phyloP scores from a whole-genome alignment of 2,113 vertebrate species.

The Dicerorhinus sumatrensis region DNA sequence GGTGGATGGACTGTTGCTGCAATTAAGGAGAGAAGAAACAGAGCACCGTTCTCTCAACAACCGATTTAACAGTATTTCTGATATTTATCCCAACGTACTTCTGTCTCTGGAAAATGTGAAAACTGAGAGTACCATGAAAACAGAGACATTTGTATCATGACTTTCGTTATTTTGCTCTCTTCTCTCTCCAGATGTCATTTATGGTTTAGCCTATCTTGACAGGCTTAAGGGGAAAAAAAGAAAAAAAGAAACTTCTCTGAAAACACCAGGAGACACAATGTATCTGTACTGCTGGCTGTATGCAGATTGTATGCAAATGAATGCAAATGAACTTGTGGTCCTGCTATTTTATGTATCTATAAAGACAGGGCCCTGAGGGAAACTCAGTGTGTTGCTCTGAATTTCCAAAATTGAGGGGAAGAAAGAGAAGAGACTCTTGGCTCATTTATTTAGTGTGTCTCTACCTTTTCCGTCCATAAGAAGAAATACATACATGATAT shows the following conservation, averaged over 20 bases:
- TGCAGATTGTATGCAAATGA: slow-evolving; percentile 48
- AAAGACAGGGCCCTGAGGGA: slow-evolving; percentile 26
- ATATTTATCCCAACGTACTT: neutral
- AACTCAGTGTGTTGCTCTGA: neutral
- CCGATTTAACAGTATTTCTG: neutral
- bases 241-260: neutral
- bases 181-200: slow-evolving; percentile 32
- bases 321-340: slow-evolving; percentile 15
- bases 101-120: slow-evolving; percentile 10
- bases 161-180: slow-evolving; percentile 27
- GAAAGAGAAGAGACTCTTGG: neutral
- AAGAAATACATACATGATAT: neutral
- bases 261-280: slow-evolving; percentile 9
- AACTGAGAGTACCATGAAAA: neutral
- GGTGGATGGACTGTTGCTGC: neutral
- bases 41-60: neutral
- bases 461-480: neutral
- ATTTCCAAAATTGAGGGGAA: neutral
- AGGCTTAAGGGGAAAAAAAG: neutral
- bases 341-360: slow-evolving; percentile 8
- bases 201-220: slow-evolving; percentile 7
- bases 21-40: neutral
- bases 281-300: neutral
- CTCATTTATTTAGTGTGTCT: neutral
- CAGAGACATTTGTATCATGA: neutral